phyloP scores from a whole-genome alignment of 1,140 invertebrate species.

The Venustaconcha ellipsiformis region DNA sequence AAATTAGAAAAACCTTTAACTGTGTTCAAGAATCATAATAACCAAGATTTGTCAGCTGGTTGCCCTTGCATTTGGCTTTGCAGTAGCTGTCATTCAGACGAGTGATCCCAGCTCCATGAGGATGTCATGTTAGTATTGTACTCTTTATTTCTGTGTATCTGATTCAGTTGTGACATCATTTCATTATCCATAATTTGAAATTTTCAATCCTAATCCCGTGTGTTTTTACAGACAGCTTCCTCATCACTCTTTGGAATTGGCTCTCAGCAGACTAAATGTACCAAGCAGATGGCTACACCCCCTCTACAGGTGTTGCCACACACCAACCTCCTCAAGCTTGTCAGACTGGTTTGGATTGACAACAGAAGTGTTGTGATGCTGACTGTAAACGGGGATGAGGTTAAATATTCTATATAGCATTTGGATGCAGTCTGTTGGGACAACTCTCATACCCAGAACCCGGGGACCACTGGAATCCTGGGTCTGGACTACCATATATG shows the following conservation, averaged over 20 bases:
- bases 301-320: slow-evolving; percentile 48
- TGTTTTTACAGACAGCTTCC: slow-evolving; percentile 63
- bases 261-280: slow-evolving; percentile 65
- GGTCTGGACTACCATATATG: no score
- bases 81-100: no score
- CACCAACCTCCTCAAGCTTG: slow-evolving; percentile 63
- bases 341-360: slow-evolving; percentile 64
- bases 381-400: slow-evolving; percentile 62
- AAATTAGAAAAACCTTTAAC: no score
- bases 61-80: no score
- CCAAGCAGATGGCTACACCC: slow-evolving; percentile 58
- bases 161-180: no score
- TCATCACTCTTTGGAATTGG: slow-evolving; percentile 67
- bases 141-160: no score
- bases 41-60: no score
- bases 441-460: neutral
- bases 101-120: no score
- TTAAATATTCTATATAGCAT: slow-evolving; percentile 54
- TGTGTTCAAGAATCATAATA: no score
- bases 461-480: no score
- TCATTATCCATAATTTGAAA: no score
- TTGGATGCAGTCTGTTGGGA: neutral
- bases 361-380: slow-evolving; percentile 56
- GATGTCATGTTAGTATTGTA: no score
- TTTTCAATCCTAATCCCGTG: slow-evolving; percentile 10